These are phyloP conservation scores for Epicampocera succincta DNA, from an alignment of 2,888 invertebrate species.

Conservation along the genomic window DNA sequence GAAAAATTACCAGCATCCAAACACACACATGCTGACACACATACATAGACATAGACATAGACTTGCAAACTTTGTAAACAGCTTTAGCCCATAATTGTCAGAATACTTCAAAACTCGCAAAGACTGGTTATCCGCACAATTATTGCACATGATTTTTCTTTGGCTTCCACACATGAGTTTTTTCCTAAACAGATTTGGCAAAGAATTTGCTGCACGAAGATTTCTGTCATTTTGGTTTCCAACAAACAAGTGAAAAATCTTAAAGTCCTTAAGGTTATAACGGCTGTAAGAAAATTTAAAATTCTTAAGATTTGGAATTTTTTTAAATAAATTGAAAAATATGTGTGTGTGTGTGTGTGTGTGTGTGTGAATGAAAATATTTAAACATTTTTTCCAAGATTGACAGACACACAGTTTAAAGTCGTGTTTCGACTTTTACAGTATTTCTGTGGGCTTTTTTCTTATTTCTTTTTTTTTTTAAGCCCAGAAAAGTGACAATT, in stretches of 20 bases:
- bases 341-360: not conserved
- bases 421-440: not conserved
- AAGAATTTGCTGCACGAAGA: slow-evolving; percentile 33
- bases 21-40: no score
- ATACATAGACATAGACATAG: slow-evolving; percentile 23
- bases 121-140: slow-evolving; percentile 31
- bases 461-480: slow-evolving; percentile 21
- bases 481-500: slow-evolving; percentile 65
- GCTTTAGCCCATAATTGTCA: no score
- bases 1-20: slow-evolving; percentile 14
- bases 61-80: not conserved
- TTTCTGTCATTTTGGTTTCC: slow-evolving; percentile 33
- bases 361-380: not conserved
- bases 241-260: slow-evolving; percentile 1
- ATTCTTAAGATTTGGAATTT: slow-evolving; percentile 17
- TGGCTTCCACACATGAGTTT: not conserved
- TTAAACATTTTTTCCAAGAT: not conserved
- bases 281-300: slow-evolving; percentile 6
- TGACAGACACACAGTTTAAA: not conserved
- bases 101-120: slow-evolving; percentile 1
- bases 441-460: slow-evolving; percentile 4
- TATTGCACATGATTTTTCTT: not conserved
- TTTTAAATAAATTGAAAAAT: slow-evolving; percentile 9
- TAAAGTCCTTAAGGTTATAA: slow-evolving; percentile 51
- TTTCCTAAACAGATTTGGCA: not conserved